Evolutionary conservation across 2,113 vertebrate species (phyloP).

Genomic region (Gallinago media): DNA sequence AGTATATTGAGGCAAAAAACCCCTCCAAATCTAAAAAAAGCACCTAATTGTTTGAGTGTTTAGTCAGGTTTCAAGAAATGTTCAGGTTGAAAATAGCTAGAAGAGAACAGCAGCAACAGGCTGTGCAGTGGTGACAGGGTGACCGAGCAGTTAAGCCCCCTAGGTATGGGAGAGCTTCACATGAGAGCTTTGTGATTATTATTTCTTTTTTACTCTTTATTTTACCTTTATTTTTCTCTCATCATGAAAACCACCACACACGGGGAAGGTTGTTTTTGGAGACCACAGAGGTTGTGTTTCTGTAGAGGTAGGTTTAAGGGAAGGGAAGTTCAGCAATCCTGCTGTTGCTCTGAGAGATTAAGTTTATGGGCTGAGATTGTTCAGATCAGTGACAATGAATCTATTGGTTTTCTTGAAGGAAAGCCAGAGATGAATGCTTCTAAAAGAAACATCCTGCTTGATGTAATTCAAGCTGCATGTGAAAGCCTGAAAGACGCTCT

Average conservation of each 20-base stretch:
- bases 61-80: not conserved
- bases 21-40: not conserved
- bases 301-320: not conserved
- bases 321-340: not conserved
- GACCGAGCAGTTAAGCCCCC: fast-evolving
- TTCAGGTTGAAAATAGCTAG: not conserved
- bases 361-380: not conserved
- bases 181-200: not conserved
- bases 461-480: not conserved
- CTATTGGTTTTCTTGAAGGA: not conserved
- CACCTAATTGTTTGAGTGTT: not conserved
- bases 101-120: not conserved
- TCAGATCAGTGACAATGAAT: not conserved
- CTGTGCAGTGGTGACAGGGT: not conserved
- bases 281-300: not conserved
- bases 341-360: not conserved
- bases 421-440: not conserved
- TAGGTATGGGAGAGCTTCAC: not conserved
- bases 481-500: not conserved
- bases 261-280: not conserved
- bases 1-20: not conserved
- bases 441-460: not conserved
- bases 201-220: not conserved
- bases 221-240: not conserved
- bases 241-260: not conserved